Conservation (phyloP, 1,140 invertebrate genomes). For the Ceratosolen fusciceps region DNA sequence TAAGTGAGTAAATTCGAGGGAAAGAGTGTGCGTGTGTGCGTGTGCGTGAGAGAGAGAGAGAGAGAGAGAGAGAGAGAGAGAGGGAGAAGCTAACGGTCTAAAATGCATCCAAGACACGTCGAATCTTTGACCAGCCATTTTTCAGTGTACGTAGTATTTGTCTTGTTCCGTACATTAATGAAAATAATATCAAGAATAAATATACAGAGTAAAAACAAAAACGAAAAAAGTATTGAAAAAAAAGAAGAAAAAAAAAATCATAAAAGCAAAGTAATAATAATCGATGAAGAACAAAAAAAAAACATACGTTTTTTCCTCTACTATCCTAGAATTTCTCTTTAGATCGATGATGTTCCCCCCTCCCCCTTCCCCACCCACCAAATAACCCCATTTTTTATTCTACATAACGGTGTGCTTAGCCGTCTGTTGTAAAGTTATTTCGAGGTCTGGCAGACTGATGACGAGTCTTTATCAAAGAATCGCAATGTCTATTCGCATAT, state of each 20-base stretch:
- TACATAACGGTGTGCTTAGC: conserved; percentile 15
- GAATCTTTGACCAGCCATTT: neutral
- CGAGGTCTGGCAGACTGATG: neutral
- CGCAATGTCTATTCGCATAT: conserved; percentile 41
- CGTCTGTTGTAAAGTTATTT: conserved; percentile 33
- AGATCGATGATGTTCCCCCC: conserved; percentile 15
- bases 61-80: too few relatives aligned
- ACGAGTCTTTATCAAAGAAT: conserved; percentile 34
- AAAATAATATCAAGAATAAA: neutral
- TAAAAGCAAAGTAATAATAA: conserved; percentile 1
- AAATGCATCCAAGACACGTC: conserved; percentile 25
- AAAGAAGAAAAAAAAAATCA: conserved; percentile 22
- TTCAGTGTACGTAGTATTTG: neutral
- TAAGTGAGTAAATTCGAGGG: too few relatives aligned
- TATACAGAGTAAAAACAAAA: neutral
- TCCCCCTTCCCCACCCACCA: too few relatives aligned
- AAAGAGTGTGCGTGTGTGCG: too few relatives aligned
- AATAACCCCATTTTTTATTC: too few relatives aligned
- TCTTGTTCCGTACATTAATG: neutral
- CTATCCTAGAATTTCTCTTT: conserved; percentile 46
- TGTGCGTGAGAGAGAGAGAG: too few relatives aligned
- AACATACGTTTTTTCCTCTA: conserved; percentile 45
- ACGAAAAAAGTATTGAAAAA: neutral
- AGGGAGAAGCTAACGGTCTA: too few relatives aligned
- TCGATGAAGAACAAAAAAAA: neutral